Evolutionary conservation across 2,113 vertebrate genomes (phyloP).

Genomic region (Camarhynchus parvulus): DNA sequence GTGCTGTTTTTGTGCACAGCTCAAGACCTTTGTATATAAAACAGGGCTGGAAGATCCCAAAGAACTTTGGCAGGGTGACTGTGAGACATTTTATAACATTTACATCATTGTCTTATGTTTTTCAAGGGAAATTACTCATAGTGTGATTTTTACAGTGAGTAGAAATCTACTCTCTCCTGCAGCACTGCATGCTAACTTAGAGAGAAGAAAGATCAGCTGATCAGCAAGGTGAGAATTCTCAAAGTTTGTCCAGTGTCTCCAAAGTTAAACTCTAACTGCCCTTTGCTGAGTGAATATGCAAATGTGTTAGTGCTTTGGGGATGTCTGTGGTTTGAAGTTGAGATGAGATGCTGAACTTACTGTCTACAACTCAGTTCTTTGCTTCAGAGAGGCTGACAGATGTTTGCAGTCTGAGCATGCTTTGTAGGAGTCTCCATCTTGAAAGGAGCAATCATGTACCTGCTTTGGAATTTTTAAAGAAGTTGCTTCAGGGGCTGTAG

Average conservation of each 20-base stretch:
- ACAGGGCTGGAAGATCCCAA: constrained; percentile 21
- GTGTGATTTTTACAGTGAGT: constrained; percentile 5
- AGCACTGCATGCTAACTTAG: background rate
- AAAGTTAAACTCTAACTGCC: background rate
- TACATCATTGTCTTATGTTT: constrained; percentile 68
- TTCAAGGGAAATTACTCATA: constrained; percentile 68
- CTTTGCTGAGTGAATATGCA: background rate
- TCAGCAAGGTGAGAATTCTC: background rate
- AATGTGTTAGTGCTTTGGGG: background rate
- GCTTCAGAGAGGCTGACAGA: background rate
- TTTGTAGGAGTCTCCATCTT: background rate
- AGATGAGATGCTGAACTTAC: background rate
- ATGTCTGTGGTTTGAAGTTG: background rate
- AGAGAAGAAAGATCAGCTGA: background rate
- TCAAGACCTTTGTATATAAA: constrained; percentile 34
- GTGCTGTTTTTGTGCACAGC: constrained; percentile 38
- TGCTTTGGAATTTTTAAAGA: background rate
- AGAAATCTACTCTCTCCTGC: background rate
- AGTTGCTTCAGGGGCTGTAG: background rate
- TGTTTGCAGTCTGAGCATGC: background rate
- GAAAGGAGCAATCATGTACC: background rate
- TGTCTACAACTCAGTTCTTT: background rate
- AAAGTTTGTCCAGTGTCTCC: background rate
- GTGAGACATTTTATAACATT: constrained; percentile 61
- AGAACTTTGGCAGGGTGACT: constrained; percentile 39